Percentiles rank a stretch among this genome's conserved stretches.
These are phyloP conservation scores for Eremobia ochroleuca DNA, from an alignment of 2,888 invertebrate species.

Conservation along the genomic window DNA sequence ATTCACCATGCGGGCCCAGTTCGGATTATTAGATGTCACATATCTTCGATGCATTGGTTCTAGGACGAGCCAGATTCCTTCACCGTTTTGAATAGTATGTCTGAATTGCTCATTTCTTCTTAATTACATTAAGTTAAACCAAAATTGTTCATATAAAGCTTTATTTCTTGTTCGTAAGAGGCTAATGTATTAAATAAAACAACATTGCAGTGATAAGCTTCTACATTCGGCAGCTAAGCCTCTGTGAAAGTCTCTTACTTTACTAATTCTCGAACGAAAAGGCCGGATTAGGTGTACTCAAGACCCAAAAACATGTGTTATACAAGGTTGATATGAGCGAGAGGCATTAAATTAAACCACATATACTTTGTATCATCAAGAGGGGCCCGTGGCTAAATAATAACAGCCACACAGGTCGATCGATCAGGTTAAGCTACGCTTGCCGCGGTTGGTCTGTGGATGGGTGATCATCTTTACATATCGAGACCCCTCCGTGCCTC, in stretches of 20 bases:
- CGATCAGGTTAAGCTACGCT: no score
- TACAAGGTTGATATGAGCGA: no score
- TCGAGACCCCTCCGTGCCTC: no score
- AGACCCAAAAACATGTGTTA: slow-evolving; percentile 37
- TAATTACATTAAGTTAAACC: background rate
- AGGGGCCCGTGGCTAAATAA: no score
- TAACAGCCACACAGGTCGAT: no score
- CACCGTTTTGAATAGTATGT: no score
- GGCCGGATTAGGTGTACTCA: slow-evolving; percentile 49
- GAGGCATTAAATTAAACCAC: no score
- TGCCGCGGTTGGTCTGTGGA: no score
- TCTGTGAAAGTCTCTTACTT: slow-evolving; percentile 31
- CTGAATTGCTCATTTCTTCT: background rate
- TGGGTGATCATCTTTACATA: no score
- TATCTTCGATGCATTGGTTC: background rate
- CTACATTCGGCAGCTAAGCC: slow-evolving; percentile 35
- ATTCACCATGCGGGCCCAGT: background rate
- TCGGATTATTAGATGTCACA: background rate
- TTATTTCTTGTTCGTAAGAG: slow-evolving; percentile 11
- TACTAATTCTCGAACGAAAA: slow-evolving; percentile 48
- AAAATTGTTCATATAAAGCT: background rate
- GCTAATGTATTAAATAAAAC: slow-evolving; percentile 26
- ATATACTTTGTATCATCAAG: no score
- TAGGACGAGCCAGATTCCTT: no score
- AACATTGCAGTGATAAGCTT: slow-evolving; percentile 32